Evolutionary conservation across 2,888 invertebrate species (phyloP), one percentile per base, ranked within the genome.

Genomic region (Liopterus haemorrhoidalis): DNA sequence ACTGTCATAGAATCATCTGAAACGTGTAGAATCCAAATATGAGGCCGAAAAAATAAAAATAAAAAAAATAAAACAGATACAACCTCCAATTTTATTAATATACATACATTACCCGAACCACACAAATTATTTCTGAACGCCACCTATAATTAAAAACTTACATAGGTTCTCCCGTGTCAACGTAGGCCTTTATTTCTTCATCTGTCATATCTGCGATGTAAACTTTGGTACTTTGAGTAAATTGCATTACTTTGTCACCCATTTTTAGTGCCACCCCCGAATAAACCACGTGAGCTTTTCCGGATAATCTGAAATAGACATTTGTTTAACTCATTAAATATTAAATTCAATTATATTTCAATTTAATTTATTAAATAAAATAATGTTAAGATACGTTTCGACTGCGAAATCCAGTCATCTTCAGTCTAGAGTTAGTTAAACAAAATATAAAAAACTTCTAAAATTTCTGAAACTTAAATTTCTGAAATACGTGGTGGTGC

Each of bases 141-240:
- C 8, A 22, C 5, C 8, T 8, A 8, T 22, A 5, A 30, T 15
- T 24, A 19, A 27, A 15, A 16, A 65, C 78, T 75, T 70, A 94
- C 93, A 94, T 75, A 2, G 94, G 88, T 70, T 96, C 91, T 37
- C 87, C 87, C 2, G 91, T 86, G 49, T 81, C 80, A 20, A 96
- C 81, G 65, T 97, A 97, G 0, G 78, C 79, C 48, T 75, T 66
- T 50, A 97, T 90, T 59, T 91, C 82, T 35, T 82, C 78, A 2
- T 78, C 70, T 3, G 81, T 73, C 49, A 94, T 64, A 32, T 82
- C 68, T 0, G 84, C 84, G 75, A 97, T 87, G 48, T 75, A 75
- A 0, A 97, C 95, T 57, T 82, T 76, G 0, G 95, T 85, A 22
- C 75, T 77, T 61, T 92, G 92, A 21, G 82, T 82, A 62, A 93